Evolutionary conservation across 2,797 vertebrate species (phyloP).

Genomic region (Hydrocynus forskahlii): DNA sequence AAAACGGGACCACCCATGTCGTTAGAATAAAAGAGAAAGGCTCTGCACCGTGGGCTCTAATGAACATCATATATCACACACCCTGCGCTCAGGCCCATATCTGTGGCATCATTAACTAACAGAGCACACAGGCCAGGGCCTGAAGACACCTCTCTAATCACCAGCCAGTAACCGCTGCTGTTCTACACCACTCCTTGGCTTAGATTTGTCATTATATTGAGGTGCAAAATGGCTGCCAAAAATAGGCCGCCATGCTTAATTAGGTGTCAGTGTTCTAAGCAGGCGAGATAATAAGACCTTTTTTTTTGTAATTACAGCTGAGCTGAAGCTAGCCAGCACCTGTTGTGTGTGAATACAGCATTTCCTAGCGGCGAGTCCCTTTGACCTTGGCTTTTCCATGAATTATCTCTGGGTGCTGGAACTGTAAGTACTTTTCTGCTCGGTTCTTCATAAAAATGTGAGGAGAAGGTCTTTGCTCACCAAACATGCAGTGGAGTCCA

Average conservation of each 20-base stretch:
- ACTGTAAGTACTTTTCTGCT: background rate
- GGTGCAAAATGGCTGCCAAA: slow-evolving; percentile 43
- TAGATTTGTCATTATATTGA: slow-evolving; percentile 44
- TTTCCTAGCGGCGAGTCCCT: background rate
- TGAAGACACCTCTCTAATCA: slow-evolving; percentile 70
- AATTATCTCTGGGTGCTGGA: background rate
- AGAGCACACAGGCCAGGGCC: slow-evolving; percentile 78
- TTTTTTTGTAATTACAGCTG: slow-evolving; percentile 20
- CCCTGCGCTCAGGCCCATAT: slow-evolving; percentile 80
- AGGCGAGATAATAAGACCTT: background rate
- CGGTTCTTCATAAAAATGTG: background rate
- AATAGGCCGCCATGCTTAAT: slow-evolving; percentile 43
- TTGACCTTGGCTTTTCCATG: background rate
- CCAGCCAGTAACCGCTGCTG: slow-evolving; percentile 62
- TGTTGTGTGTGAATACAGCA: slow-evolving; percentile 7
- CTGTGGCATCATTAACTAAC: slow-evolving; percentile 84
- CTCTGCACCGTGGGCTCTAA: slow-evolving; percentile 78
- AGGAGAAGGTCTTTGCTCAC: background rate
- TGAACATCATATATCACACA: slow-evolving; percentile 97
- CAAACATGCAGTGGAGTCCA: no score
- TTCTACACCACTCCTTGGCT: slow-evolving; percentile 30
- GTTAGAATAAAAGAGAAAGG: slow-evolving; percentile 84
- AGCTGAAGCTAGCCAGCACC: slow-evolving; percentile 7
- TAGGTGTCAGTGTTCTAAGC: slow-evolving; percentile 37
- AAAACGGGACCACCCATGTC: slow-evolving; percentile 94